Evolutionary conservation across 2,113 vertebrate species (phyloP).

Genomic region (Hyperopisus bebe): DNA sequence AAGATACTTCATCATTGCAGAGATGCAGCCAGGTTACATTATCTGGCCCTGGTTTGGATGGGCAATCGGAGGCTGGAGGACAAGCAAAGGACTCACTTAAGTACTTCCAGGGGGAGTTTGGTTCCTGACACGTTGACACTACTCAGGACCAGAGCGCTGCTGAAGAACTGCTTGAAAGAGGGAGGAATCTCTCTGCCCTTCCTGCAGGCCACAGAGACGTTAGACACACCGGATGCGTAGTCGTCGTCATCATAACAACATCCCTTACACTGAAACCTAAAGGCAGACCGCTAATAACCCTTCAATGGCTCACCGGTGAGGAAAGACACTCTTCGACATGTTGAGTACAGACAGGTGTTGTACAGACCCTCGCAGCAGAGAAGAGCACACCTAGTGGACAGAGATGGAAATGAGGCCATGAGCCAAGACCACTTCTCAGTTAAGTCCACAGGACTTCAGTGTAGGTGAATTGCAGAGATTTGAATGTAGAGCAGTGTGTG

Average conservation of each 20-base stretch:
- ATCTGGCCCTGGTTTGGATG: background rate
- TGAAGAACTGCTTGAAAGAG: constrained; percentile 93
- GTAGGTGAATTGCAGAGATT: constrained; percentile 3
- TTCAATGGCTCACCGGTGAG: constrained; percentile 62
- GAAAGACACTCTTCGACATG: constrained; percentile 82
- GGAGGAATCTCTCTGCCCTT: constrained; percentile 80
- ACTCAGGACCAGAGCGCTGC: constrained; percentile 72
- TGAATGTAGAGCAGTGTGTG: background rate
- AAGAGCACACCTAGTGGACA: constrained; percentile 70
- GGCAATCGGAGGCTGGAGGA: background rate
- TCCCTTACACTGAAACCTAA: background rate
- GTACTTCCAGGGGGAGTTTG: constrained; percentile 79
- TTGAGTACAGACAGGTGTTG: constrained; percentile 82
- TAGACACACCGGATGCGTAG: background rate
- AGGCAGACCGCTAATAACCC: background rate
- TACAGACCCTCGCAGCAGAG: constrained; percentile 79
- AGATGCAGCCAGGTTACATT: background rate
- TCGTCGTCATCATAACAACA: background rate
- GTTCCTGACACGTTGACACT: constrained; percentile 86
- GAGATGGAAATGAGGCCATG: background rate
- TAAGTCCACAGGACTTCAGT: background rate
- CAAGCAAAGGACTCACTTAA: constrained; percentile 74
- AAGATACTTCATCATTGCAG: background rate
- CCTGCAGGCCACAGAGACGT: constrained; percentile 51
- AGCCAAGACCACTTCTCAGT: background rate